phyloP scores from a whole-genome alignment of 2,888 invertebrate genomes.

The Brenthis daphne region DNA sequence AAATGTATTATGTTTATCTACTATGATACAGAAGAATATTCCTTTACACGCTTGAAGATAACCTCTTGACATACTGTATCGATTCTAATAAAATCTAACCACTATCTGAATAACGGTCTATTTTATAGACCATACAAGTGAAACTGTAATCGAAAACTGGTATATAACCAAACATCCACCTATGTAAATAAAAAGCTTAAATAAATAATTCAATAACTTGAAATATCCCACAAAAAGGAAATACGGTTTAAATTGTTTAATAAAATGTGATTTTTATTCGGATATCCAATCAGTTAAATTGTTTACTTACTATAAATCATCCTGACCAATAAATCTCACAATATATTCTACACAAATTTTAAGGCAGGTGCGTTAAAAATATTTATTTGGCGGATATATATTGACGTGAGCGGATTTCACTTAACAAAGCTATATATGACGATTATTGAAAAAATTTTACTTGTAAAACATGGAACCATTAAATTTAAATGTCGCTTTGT shows the following conservation, averaged over 20 bases:
- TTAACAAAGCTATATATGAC: too few relatives aligned
- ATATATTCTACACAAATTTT: constrained; percentile 30
- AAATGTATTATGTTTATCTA: too few relatives aligned
- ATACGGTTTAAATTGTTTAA: constrained; percentile 21
- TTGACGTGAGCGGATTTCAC: constrained; percentile 14
- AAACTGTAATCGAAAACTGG: too few relatives aligned
- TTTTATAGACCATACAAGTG: too few relatives aligned
- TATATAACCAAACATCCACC: not conserved
- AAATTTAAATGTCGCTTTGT: constrained; percentile 12
- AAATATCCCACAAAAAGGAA: constrained; percentile 19
- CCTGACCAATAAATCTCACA: constrained; percentile 31
- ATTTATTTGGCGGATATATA: constrained; percentile 33
- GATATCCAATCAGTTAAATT: constrained; percentile 26
- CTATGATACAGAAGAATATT: too few relatives aligned
- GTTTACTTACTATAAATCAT: constrained; percentile 34
- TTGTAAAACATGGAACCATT: constrained; percentile 7
- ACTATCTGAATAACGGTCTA: too few relatives aligned
- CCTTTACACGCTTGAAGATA: too few relatives aligned
- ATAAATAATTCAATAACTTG: constrained; percentile 14
- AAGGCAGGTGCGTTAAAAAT: constrained; percentile 38
- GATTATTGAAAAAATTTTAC: too few relatives aligned
- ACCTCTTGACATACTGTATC: too few relatives aligned
- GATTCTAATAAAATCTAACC: too few relatives aligned
- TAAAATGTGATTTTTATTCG: constrained; percentile 25
- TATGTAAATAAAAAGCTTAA: constrained; percentile 5